These are phyloP conservation scores for Drosophila mayaguana DNA, from an alignment of 2,888 invertebrate genomes.

Conservation along the genomic window DNA sequence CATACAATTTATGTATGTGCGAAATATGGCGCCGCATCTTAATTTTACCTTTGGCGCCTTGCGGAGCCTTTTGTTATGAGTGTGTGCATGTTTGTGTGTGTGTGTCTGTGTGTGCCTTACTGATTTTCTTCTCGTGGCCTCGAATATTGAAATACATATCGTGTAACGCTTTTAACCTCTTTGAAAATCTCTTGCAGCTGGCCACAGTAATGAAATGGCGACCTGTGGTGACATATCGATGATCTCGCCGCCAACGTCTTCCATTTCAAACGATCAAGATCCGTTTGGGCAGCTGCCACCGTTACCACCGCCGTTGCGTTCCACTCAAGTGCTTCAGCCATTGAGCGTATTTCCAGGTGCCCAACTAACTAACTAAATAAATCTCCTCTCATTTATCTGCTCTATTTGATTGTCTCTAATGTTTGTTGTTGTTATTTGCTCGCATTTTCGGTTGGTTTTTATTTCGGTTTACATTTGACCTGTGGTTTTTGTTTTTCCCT, in stretches of 20 bases:
- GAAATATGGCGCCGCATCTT: constrained; percentile 73
- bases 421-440: constrained; percentile 51
- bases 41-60: constrained; percentile 46
- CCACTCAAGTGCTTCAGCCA: constrained; percentile 86
- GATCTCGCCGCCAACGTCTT: constrained; percentile 86
- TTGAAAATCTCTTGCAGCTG: constrained; percentile 74
- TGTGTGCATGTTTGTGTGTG: neutral
- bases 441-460: constrained; percentile 20
- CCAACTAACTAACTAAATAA: constrained; percentile 4
- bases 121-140: neutral
- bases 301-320: constrained; percentile 86
- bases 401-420: constrained; percentile 29
- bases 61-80: constrained; percentile 47
- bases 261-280: constrained; percentile 86
- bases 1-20: constrained; percentile 76
- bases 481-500: constrained; percentile 39
- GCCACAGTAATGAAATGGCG: constrained; percentile 86
- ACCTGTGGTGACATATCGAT: constrained; percentile 85
- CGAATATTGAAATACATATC: constrained; percentile 33
- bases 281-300: constrained; percentile 86
- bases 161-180: constrained; percentile 29
- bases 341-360: constrained; percentile 86
- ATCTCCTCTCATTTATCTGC: neutral
- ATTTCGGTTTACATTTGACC: constrained; percentile 16
- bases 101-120: neutral